Percentiles rank a stretch among this genome's conserved stretches.
Conservation (phyloP, 2,113 vertebrate species). For the Phaetusa simplex region DNA sequence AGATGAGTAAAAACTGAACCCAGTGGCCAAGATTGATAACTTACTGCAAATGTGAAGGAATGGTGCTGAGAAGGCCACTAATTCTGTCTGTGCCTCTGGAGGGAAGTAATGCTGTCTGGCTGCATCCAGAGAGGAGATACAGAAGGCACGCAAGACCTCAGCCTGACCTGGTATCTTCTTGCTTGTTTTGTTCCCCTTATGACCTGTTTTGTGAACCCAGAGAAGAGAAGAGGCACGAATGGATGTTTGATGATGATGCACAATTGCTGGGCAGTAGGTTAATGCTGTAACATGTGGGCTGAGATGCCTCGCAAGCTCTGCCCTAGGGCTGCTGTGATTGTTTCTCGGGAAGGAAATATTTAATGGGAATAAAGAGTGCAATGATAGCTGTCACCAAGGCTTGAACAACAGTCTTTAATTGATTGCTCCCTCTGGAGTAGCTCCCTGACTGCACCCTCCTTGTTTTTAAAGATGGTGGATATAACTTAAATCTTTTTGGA, state of each 20-base stretch:
- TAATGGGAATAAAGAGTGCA: neutral
- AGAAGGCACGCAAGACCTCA: neutral
- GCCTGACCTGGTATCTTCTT: neutral
- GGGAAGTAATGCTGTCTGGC: neutral
- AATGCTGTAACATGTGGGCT: neutral
- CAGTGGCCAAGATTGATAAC: neutral
- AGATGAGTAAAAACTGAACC: neutral
- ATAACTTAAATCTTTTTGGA: neutral
- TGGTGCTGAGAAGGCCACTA: neutral
- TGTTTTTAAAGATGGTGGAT: neutral
- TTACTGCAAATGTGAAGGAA: neutral
- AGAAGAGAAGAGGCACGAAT: neutral
- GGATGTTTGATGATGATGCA: slow-evolving; percentile 13
- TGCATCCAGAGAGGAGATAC: neutral
- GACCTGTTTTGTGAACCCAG: slow-evolving; percentile 8
- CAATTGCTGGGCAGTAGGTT: slow-evolving; percentile 31
- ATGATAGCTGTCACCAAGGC: neutral
- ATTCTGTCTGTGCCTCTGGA: neutral
- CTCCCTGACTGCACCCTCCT: neutral
- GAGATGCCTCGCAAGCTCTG: neutral
- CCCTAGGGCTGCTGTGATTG: neutral
- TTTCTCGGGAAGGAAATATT: neutral
- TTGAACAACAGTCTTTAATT: neutral
- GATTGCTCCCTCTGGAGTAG: neutral
- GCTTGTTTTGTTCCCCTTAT: neutral